phyloP scores from a whole-genome alignment of 2,797 vertebrate genomes.

The Silurus aristotelis region DNA sequence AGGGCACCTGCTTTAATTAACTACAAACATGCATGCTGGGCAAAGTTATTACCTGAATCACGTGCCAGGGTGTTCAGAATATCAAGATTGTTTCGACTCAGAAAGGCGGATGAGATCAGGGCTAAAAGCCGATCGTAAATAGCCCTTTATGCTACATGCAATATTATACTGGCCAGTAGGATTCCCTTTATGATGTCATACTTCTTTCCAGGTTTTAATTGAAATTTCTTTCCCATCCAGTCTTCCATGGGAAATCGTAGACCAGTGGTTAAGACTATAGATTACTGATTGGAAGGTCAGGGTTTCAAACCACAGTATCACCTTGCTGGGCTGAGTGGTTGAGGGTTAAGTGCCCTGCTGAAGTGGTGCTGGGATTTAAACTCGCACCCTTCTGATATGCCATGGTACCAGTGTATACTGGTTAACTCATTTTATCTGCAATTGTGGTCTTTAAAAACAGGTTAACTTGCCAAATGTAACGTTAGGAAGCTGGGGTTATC shows the following conservation, averaged over 20 bases:
- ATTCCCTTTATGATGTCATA: neutral
- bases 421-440: neutral
- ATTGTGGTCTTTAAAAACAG: neutral
- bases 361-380: no score
- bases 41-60: neutral
- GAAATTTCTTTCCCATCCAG: neutral
- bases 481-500: no score
- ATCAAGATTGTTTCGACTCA: neutral
- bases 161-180: neutral
- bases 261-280: no score
- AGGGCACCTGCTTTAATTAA: conserved; percentile 43
- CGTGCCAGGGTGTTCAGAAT: neutral
- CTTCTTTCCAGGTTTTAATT: neutral
- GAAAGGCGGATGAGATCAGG: neutral
- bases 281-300: no score
- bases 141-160: neutral
- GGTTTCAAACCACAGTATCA: no score
- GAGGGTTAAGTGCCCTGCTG: no score
- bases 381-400: neutral
- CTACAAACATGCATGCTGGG: conserved; percentile 17
- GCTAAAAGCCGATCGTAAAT: neutral
- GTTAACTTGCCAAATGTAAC: no score
- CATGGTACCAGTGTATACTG: no score
- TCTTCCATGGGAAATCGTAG: no score
- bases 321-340: no score